Evolutionary conservation across 1,140 invertebrate species (phyloP), one percentile per base, ranked within the genome.

Genomic region (Apis dorsata): DNA sequence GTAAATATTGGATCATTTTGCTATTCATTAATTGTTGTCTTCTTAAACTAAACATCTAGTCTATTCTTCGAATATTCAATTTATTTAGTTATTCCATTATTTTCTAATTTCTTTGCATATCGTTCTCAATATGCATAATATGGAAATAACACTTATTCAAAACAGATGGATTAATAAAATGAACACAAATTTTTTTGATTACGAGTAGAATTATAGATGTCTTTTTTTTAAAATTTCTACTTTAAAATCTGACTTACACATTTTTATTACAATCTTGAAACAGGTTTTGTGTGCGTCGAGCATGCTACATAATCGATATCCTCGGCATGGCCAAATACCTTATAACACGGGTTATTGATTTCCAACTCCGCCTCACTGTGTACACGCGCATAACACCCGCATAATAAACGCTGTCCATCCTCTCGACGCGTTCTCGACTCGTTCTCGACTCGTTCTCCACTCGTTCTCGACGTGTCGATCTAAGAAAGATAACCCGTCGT

Each of bases 261-360:
- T 44, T 44, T 44, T 44, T 24, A 24, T 51, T 55, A 21, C 21
- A 44, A 73, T 60, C 79, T 81, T 81, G 17, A 34, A n/a, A 68
- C 63, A 66, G 34, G 57, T 71, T 44, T 69, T 44, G 28, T 59
- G 21, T 51, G 17, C n/a, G 57, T 57, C 28, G 68, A 60, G 28
- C 55, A 24, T 49, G 75, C 34, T 80, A 80, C 70, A 84, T 75
- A 75, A 82, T 85, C 80, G 79, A 82, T 85, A 81, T 85, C 70
- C 34, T 60, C 79, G 68, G 62, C 71, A 73, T 83, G 84, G 57
- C 84, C 60, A 83, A 82, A 83, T 78, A 49, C 81, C 68, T 83
- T 82, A 79, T 74, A 83, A 83, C 80, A 70, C 65, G 80, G 74
- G 69, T 82, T 83, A 83, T 85, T 69, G 80, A 85, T 83, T 83